Conservation (phyloP, 30 jellyfish, hydroid and myxozoan species). For the Cassiopea xamachana region DNA sequence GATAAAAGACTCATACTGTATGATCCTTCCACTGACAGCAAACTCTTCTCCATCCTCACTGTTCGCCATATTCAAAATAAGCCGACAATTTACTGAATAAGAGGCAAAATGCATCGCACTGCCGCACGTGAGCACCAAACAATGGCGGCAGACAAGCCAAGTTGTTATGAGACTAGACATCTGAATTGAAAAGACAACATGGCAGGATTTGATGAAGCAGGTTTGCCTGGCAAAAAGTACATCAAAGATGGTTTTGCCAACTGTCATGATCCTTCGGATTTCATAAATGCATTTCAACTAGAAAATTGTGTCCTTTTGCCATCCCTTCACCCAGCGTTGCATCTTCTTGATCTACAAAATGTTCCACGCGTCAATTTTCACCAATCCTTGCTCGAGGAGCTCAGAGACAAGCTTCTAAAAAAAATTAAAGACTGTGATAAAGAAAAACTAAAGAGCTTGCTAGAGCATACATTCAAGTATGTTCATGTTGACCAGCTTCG, state of each 20-base stretch:
- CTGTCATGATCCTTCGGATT: conserved; percentile 83
- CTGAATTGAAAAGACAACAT: conserved; percentile 2
- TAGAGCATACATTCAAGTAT: conserved; percentile 86
- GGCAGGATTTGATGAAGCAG: conserved; percentile 98
- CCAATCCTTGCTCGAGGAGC: conserved; percentile 79
- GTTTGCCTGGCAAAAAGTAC: conserved; percentile 90
- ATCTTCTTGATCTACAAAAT: conserved; percentile 83
- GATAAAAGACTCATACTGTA: conserved; percentile 81
- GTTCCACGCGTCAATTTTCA: conserved; percentile 84
- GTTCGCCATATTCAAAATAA: background rate
- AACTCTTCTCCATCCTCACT: background rate
- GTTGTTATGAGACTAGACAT: background rate
- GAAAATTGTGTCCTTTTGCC: conserved; percentile 92
- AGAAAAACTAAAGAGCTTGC: conserved; percentile 62
- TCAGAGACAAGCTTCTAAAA: conserved; percentile 78
- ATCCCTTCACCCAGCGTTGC: conserved; percentile 91
- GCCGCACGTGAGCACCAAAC: background rate
- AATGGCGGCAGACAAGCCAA: background rate
- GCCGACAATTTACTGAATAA: background rate
- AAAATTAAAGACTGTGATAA: conserved; percentile 68
- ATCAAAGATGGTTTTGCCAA: conserved; percentile 81
- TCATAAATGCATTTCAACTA: conserved; percentile 86
- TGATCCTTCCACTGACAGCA: background rate
- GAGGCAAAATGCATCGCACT: background rate
- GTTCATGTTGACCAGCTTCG: conserved; percentile 84